Evolutionary conservation across 2,797 vertebrate species (phyloP).

Genomic region (Aselliscus stoliczkanus): DNA sequence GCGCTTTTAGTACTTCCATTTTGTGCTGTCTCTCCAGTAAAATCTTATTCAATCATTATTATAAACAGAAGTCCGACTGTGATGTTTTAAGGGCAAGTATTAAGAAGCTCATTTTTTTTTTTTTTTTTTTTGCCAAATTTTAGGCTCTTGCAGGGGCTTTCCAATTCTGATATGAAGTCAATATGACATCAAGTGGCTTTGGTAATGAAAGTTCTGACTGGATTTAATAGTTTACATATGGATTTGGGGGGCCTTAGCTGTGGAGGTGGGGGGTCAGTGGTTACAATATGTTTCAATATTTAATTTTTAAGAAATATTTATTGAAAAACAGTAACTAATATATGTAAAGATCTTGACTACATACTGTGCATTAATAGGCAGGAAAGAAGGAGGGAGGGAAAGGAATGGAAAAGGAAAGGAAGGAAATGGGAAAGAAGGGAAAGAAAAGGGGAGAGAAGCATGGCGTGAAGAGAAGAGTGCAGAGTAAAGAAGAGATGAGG

Average conservation of each 20-base stretch:
- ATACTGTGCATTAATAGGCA: not conserved
- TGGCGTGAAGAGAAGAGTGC: not conserved
- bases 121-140: not conserved
- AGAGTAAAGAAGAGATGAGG: not conserved
- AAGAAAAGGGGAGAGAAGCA: not conserved
- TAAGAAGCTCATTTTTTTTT: not conserved
- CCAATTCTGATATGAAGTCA: not conserved
- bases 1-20: not conserved
- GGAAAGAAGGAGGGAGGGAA: not conserved
- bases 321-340: not conserved
- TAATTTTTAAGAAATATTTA: not conserved
- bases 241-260: not conserved
- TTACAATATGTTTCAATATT: not conserved
- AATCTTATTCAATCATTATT: not conserved
- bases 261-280: not conserved
- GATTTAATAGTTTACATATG: not conserved
- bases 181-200: slow-evolving; percentile 28
- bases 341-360: not conserved
- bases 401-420: not conserved
- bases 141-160: not conserved
- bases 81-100: not conserved
- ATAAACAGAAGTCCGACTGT: not conserved
- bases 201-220: not conserved
- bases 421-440: not conserved
- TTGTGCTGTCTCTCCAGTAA: not conserved